Base-by-base conservation (phyloP, 2,113 vertebrate species). In the Cololabis saira region DNA sequence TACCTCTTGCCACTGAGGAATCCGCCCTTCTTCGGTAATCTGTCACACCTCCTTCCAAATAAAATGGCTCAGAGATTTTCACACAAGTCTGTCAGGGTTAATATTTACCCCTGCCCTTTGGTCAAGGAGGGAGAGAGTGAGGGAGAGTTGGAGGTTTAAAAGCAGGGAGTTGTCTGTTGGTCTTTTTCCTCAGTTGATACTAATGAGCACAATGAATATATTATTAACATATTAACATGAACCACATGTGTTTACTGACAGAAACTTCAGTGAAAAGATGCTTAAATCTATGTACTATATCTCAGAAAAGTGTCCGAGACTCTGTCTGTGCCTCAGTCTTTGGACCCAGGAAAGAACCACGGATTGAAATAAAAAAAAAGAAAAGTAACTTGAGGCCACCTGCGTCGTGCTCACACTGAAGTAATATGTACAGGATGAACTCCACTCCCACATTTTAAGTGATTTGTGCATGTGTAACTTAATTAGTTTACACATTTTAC, bases 1-100 rank as follows among this genome's bases (percentile, higher is more conserved):
- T 93, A 91, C 87, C 89, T 92, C 84, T 86, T 87, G 88, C 88
- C 89, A 88, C 87, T 81, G 77, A 93, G 88, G 91, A 93, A 92
- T 92, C 92, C 82, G 67, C 81, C 90, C 78, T 89, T 86, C 86
- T 80, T 90, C 84, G 86, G 85, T 92, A 92, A 93, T 91, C 90
- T 90, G 90, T 92, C 91, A 91, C 90, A 90, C 90, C 89, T 87
- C 83, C 85, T 61, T 86, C 77, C 71, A 86, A 88, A 88, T 89
- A 90, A 95, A 95, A 91, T 76, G 72, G 84, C 84, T 84, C 78
- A 87, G 87, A 92, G 90, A 92, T 93, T 93, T 95, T 95, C 91
- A 91, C 93, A 94, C 87, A 82, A 83, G 89, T 87, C 86, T 91
- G 92, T 93, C 91, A 93, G 91, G 91, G 94, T 94, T 93, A 94